A percentile compares a stretch with the other conserved stretches of the same genome.
Conservation (phyloP, 2,797 vertebrate species). For the Pyrrhura leucotis region DNA sequence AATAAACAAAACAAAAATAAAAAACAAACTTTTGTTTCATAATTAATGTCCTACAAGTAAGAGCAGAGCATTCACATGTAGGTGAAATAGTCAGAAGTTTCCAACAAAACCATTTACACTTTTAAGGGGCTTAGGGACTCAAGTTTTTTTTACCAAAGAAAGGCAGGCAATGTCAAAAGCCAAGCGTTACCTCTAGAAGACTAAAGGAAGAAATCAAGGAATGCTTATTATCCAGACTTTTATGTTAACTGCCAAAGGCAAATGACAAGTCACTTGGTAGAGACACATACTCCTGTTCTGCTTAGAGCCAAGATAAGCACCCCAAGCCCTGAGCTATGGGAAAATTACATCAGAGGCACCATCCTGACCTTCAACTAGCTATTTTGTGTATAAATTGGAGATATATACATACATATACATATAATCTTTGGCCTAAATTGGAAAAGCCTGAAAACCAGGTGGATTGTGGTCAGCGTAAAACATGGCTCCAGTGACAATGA, state of each 20-base stretch:
- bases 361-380: neutral
- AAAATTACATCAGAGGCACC: neutral
- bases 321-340: neutral
- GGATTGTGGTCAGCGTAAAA: neutral
- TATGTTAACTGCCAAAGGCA: neutral
- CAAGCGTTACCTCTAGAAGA: neutral
- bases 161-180: neutral
- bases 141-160: neutral
- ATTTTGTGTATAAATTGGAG: neutral
- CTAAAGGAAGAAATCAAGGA: neutral
- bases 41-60: neutral
- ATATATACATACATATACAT: accelerated
- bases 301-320: neutral
- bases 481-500: neutral
- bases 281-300: neutral
- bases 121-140: neutral
- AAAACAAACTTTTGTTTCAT: neutral
- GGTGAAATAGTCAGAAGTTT: neutral
- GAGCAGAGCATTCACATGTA: neutral
- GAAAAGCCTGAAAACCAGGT: neutral
- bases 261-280: neutral
- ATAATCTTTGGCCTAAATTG: neutral
- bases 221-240: neutral
- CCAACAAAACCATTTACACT: neutral
- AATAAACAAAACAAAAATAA: neutral